A percentile compares a stretch with the other conserved stretches of the same genome.
Conservation (phyloP, 2,113 vertebrate genomes). For the Arizona elegans region DNA sequence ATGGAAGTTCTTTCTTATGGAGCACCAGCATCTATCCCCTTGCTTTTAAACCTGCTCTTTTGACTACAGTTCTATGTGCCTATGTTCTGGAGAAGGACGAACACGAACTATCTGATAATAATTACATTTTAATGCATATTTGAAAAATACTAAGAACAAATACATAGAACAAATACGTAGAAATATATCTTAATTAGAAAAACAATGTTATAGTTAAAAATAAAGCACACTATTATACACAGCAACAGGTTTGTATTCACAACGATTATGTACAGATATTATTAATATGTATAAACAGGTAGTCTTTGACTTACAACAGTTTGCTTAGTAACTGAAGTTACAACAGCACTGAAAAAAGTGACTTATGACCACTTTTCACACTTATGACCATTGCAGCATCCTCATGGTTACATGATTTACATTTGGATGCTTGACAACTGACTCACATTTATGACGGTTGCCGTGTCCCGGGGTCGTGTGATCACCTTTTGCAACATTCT, state of each 20-base stretch:
- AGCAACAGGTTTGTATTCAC: not conserved
- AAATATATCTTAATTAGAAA: conserved; percentile 46
- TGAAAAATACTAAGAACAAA: conserved; percentile 45
- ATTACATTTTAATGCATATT: conserved; percentile 36
- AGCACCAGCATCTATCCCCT: not conserved
- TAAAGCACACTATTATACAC: not conserved
- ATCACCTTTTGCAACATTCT: not conserved
- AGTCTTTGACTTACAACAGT: not conserved
- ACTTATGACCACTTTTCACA: not conserved
- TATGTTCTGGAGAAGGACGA: not conserved
- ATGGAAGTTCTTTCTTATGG: not conserved
- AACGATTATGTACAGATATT: not conserved
- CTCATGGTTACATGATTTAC: not conserved
- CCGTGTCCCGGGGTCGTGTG: not conserved
- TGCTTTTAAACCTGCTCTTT: not conserved
- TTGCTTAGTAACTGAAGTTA: not conserved
- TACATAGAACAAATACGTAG: not conserved
- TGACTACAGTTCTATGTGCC: not conserved
- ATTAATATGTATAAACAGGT: not conserved
- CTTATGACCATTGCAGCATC: not conserved
- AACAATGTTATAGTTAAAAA: conserved; percentile 20
- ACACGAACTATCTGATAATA: not conserved
- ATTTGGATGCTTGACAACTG: not conserved
- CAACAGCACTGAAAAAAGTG: not conserved
- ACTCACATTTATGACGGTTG: not conserved